Percentiles rank a stretch among this genome's conserved stretches.
These are phyloP conservation scores for Gavia stellata DNA, from an alignment of 2,113 vertebrate genomes.

Conservation along the genomic window DNA sequence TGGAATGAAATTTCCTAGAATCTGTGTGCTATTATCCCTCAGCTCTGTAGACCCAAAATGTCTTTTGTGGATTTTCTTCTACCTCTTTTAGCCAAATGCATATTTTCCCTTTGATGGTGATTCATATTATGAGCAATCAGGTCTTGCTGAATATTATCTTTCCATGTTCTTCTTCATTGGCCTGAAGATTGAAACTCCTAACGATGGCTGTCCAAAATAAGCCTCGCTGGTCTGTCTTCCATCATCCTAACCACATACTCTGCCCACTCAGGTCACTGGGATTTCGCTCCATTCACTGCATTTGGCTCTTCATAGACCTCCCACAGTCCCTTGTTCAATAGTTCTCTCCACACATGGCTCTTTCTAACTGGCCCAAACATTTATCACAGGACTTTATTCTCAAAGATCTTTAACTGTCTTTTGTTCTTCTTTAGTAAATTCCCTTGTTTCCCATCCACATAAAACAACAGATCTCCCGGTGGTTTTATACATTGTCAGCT, in stretches of 20 bases:
- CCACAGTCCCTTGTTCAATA: slow-evolving; percentile 16
- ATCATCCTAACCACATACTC: slow-evolving; percentile 36
- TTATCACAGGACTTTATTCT: neutral
- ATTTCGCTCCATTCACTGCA: slow-evolving; percentile 28
- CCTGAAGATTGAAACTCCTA: slow-evolving; percentile 11
- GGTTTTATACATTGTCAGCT: neutral
- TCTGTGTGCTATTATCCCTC: slow-evolving; percentile 31
- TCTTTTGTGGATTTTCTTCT: slow-evolving; percentile 16
- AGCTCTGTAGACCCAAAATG: neutral
- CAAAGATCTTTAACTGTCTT: neutral
- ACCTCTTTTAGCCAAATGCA: slow-evolving; percentile 16
- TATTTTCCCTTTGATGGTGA: slow-evolving; percentile 21
- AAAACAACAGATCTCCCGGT: neutral
- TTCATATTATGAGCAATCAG: slow-evolving; percentile 22
- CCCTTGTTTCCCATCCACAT: neutral
- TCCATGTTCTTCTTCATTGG: slow-evolving; percentile 12
- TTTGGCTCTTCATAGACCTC: slow-evolving; percentile 39
- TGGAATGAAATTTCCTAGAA: slow-evolving; percentile 16
- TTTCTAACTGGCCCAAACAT: neutral
- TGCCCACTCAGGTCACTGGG: slow-evolving; percentile 39
- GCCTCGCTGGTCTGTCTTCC: slow-evolving; percentile 4
- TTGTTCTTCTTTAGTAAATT: neutral
- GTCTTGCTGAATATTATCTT: slow-evolving; percentile 52
- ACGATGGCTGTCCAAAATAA: slow-evolving; percentile 19
- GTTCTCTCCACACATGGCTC: neutral